Base-by-base conservation (phyloP, 2,888 invertebrate genomes). In the Mimas tiliae region DNA sequence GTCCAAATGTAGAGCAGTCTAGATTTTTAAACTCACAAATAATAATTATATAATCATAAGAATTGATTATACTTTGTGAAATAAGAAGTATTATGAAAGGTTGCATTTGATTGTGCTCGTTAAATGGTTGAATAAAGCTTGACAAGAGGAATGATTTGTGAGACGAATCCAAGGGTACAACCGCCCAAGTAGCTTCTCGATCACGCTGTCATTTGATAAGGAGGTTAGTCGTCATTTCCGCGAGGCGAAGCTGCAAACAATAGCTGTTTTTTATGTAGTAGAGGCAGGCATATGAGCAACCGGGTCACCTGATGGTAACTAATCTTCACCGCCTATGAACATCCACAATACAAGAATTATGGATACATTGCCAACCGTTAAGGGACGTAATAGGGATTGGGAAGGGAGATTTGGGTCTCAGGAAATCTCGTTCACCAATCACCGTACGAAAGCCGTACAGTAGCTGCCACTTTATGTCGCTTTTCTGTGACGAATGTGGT, bases 1-100 rank as follows among this genome's bases (percentile, higher is more conserved):
- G 19, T 58, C 19, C 58, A 42, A 58, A 58, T 58, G 19, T 42
- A 58, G 19, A 38, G 19, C 58, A 58, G 58, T 58, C 58, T 58
- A 16, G 19, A 34, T 38, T 19, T 19, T 58, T 21, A 42, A 58
- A 52, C 14, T 27, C 42, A 58, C 42, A 42, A 42, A 58, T 16
- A 38, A 58, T 42, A 58, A 58, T 58, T 58, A 58, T 42, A 38
- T 58, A 38, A 58, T 58, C 58, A 1, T 50, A 50, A 50, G 19
- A 50, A 50, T 19, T 19, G 9, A 50, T 58, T 58, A 42, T 21
- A 19, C 19, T 21, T 42, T 42, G 19, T 38, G 12, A 42, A 58
- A 58, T 58, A 58, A 42, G 42, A 58, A 58, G 55, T 58, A 12
- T 42, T 11, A 58, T 55, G 0, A 42, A 58, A 58, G 58, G 19